A percentile compares a stretch with the other conserved stretches of the same genome.
These are phyloP conservation scores for Serripes groenlandicus DNA, from an alignment of 2,888 invertebrate genomes.

Conservation along the genomic window DNA sequence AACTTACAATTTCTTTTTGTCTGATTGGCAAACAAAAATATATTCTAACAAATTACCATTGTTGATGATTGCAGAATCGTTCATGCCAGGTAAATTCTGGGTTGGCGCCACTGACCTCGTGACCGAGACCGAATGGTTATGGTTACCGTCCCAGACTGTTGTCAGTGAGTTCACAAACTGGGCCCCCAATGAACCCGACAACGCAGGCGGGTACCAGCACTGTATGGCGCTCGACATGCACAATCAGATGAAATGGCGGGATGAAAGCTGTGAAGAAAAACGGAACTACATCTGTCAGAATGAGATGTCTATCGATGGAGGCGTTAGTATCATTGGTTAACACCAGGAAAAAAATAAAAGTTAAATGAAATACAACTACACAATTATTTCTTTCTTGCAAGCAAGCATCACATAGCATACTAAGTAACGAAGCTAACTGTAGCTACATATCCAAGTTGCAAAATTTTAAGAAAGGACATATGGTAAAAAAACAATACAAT, in stretches of 20 bases:
- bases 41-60: too few species aligned
- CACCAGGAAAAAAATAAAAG: too few species aligned
- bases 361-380: too few species aligned
- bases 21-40: too few species aligned
- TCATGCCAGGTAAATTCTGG: conserved; percentile 69
- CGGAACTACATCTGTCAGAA: conserved; percentile 69
- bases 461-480: too few species aligned
- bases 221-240: conserved; percentile 64
- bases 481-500: too few species aligned
- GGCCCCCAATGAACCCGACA: conserved; percentile 68
- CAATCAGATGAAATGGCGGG: conserved; percentile 63
- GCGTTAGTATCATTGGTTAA: conserved; percentile 35
- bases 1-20: too few species aligned
- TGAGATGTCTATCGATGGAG: background rate
- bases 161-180: conserved; percentile 61
- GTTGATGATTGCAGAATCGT: conserved; percentile 43
- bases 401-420: too few species aligned
- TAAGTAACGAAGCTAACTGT: too few species aligned
- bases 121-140: conserved; percentile 65
- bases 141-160: conserved; percentile 51
- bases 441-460: too few species aligned
- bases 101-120: conserved; percentile 64
- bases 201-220: conserved; percentile 55
- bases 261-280: conserved; percentile 67
- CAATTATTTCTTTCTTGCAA: too few species aligned